These are phyloP conservation scores for Lasius platythorax DNA, from an alignment of 2,888 invertebrate species.

Conservation along the genomic window DNA sequence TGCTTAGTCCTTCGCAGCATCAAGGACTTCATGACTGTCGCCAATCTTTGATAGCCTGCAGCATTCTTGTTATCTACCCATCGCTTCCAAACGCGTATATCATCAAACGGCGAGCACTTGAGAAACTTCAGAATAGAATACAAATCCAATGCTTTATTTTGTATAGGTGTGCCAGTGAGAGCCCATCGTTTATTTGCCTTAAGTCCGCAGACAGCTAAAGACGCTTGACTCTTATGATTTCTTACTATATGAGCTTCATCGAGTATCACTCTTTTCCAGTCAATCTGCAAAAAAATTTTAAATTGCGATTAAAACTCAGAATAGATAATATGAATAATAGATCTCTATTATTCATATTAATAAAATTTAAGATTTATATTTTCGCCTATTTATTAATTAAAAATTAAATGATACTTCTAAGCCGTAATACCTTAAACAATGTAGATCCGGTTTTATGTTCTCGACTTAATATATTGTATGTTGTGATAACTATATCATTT, in stretches of 20 bases:
- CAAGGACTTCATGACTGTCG: conserved; percentile 93
- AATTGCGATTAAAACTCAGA: conserved; percentile 15
- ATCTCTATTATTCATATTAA: neutral
- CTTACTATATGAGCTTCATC: conserved; percentile 98
- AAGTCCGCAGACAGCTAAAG: conserved; percentile 90
- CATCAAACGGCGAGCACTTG: conserved; percentile 95
- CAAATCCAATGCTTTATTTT: conserved; percentile 95
- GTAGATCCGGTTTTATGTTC: conserved; percentile 86
- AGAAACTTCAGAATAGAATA: conserved; percentile 94
- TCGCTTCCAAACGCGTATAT: conserved; percentile 95
- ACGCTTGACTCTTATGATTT: conserved; percentile 93
- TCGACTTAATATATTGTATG: conserved; percentile 92
- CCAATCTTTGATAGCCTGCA: conserved; percentile 93
- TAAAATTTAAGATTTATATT: neutral
- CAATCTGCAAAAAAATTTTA: conserved; percentile 86
- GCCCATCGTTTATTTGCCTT: conserved; percentile 91
- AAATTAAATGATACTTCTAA: conserved; percentile 1
- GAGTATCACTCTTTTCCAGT: conserved; percentile 95
- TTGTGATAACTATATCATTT: conserved; percentile 95
- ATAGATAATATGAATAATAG: neutral
- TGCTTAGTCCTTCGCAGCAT: conserved; percentile 96
- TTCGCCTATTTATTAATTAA: neutral
- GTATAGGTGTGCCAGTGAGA: conserved; percentile 97
- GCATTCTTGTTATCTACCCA: conserved; percentile 95
- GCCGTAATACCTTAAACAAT: conserved; percentile 81